phyloP scores from a whole-genome alignment of 2,888 invertebrate species.

The Chymomyza procnemis region DNA sequence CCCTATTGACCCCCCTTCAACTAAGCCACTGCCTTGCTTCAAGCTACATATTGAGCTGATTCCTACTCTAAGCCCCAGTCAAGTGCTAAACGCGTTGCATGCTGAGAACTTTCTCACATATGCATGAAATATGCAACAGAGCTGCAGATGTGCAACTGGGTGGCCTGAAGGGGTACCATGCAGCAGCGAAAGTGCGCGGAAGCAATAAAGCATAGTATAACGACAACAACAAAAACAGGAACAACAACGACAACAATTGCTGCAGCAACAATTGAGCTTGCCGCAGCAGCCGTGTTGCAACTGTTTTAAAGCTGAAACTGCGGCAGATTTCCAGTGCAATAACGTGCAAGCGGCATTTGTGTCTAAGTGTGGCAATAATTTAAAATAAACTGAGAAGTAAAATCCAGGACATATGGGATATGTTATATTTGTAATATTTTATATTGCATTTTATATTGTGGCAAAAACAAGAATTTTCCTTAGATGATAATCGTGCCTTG shows the following conservation, averaged over 20 bases:
- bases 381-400: too few relatives aligned
- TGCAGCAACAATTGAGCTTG: conserved; percentile 2
- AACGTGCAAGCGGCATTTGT: conserved; percentile 48
- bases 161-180: neutral
- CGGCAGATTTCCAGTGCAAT: neutral
- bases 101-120: conserved; percentile 62
- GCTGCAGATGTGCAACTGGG: neutral
- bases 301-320: neutral
- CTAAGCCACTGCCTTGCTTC: neutral
- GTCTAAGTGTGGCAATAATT: conserved; percentile 64
- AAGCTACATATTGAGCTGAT: neutral
- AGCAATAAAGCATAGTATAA: conserved; percentile 60
- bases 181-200: conserved; percentile 56
- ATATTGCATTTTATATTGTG: too few relatives aligned
- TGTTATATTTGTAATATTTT: too few relatives aligned
- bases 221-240: neutral
- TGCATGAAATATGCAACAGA: conserved; percentile 23
- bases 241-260: neutral
- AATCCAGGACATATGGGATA: too few relatives aligned
- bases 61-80: conserved; percentile 13
- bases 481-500: too few relatives aligned
- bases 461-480: too few relatives aligned
- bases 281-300: neutral
- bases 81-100: conserved; percentile 51
- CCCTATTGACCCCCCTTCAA: too few relatives aligned